phyloP scores from a whole-genome alignment of 2,113 vertebrate species.

The Pteruthius melanotis region DNA sequence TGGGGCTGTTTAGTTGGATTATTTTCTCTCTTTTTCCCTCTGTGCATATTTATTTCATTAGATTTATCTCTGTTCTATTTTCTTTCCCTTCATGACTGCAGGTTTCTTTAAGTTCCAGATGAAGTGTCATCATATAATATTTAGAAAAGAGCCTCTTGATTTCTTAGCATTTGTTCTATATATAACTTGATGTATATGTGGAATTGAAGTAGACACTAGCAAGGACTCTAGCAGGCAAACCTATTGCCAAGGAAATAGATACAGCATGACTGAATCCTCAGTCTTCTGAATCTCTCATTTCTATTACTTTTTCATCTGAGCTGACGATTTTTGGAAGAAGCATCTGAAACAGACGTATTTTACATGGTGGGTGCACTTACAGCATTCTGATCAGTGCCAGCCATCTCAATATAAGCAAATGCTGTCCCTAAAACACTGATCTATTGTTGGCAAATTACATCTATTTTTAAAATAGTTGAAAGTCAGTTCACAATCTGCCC shows the following conservation, averaged over 20 bases:
- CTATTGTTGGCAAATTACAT: neutral
- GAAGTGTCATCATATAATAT: neutral
- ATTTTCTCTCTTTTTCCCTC: neutral
- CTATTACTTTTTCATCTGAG: neutral
- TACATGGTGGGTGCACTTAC: neutral
- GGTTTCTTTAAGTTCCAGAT: neutral
- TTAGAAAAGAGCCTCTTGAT: neutral
- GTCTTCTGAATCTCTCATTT: neutral
- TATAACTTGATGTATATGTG: neutral
- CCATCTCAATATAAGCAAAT: neutral
- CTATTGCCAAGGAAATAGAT: neutral
- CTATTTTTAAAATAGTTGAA: neutral
- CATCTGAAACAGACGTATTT: neutral
- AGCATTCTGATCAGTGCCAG: neutral
- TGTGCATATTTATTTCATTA: neutral
- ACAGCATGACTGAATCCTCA: neutral
- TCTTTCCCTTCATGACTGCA: neutral
- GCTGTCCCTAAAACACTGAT: neutral
- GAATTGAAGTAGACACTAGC: neutral
- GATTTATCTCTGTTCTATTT: slow-evolving; percentile 37
- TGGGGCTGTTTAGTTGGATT: neutral
- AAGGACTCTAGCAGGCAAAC: neutral
- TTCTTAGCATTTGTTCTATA: slow-evolving; percentile 6
- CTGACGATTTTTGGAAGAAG: neutral
- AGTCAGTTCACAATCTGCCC: neutral